Evolutionary conservation across 2,797 vertebrate species (phyloP).

Genomic region (Karalla daura): DNA sequence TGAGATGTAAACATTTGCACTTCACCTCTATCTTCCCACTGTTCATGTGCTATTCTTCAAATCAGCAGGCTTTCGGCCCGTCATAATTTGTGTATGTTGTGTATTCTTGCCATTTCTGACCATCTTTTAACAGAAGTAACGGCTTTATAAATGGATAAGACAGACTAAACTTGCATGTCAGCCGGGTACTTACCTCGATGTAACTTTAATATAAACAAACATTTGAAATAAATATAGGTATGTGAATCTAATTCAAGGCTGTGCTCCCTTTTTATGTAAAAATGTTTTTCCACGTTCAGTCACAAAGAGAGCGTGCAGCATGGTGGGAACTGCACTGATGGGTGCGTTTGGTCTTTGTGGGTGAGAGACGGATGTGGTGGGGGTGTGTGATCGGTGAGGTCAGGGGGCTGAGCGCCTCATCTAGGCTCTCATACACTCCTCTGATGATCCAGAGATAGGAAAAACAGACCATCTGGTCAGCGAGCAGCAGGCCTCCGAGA

Average conservation of each 20-base stretch:
- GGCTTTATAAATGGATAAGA: background rate
- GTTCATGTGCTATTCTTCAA: slow-evolving; percentile 12
- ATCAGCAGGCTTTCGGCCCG: background rate
- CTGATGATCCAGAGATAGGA: too few species aligned
- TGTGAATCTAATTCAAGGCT: background rate
- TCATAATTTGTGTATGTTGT: background rate
- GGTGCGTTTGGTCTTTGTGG: background rate
- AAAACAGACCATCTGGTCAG: too few species aligned
- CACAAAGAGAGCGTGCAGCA: background rate
- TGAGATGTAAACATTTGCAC: slow-evolving; percentile 58
- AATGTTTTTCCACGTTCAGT: too few species aligned
- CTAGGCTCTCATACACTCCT: too few species aligned
- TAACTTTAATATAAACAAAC: too few species aligned
- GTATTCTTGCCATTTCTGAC: background rate
- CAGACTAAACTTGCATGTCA: background rate
- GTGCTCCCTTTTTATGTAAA: too few species aligned
- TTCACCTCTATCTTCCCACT: slow-evolving; percentile 26
- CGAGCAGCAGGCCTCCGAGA: too few species aligned
- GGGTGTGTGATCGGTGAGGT: background rate
- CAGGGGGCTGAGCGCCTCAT: too few species aligned
- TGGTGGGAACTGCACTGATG: too few species aligned
- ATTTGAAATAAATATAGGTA: background rate
- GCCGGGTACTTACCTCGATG: too few species aligned
- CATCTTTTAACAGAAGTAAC: background rate
- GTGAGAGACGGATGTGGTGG: background rate